Percentiles rank a stretch among this genome's conserved stretches.
phyloP scores from a whole-genome alignment of 2,113 vertebrate genomes.

The Campylomormyrus numenius region DNA sequence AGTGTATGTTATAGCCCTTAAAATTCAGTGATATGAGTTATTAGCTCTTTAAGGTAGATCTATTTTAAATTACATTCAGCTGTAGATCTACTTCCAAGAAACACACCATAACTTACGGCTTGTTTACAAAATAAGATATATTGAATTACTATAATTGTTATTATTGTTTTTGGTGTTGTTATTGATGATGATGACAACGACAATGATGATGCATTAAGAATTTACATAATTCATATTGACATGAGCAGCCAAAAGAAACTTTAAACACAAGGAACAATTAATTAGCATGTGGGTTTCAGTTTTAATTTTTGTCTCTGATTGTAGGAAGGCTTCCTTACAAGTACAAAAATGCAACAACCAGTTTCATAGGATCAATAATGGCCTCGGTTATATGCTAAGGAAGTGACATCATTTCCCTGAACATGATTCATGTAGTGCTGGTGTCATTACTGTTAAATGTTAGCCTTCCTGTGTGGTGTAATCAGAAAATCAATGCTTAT shows the following conservation, averaged over 20 bases:
- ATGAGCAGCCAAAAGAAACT: not conserved
- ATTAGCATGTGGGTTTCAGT: not conserved
- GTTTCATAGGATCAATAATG: not conserved
- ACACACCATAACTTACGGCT: not conserved
- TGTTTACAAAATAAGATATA: not conserved
- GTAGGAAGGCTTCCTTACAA: not conserved
- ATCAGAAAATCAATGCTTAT: conserved; percentile 29
- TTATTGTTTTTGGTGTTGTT: not conserved
- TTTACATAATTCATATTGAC: not conserved
- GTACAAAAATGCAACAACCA: not conserved
- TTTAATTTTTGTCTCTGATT: not conserved
- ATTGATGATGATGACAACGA: not conserved
- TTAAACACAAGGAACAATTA: not conserved
- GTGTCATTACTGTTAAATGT: not conserved
- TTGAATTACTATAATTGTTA: not conserved
- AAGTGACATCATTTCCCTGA: conserved; percentile 19
- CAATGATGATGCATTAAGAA: not conserved
- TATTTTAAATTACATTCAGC: not conserved
- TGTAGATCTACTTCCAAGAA: not conserved
- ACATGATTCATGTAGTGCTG: not conserved
- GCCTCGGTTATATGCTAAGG: not conserved
- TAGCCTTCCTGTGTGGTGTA: not conserved
- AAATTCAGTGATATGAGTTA: not conserved
- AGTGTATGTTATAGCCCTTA: not conserved
- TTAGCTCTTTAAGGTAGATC: not conserved